A percentile compares a stretch with the other conserved stretches of the same genome.
phyloP scores from a whole-genome alignment of 1,140 invertebrate genomes.

The Hyphantria cunea region DNA sequence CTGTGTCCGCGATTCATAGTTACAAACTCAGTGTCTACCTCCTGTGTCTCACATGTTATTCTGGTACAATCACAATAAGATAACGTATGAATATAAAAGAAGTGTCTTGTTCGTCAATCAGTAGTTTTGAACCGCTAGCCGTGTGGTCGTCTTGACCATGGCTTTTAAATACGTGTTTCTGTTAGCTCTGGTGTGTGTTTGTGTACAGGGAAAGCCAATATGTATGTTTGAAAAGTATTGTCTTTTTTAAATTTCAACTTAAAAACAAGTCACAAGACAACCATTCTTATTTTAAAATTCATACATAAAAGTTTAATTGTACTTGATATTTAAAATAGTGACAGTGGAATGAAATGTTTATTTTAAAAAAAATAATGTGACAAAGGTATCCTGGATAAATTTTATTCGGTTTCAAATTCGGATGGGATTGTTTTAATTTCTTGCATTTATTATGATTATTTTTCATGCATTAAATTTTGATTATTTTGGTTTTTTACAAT shows the following conservation, averaged over 20 bases:
- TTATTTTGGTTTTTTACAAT: too few species aligned
- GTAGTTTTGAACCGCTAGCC: constrained; percentile 53
- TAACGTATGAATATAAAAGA: constrained; percentile 62
- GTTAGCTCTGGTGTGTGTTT: constrained; percentile 51
- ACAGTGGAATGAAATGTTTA: too few species aligned
- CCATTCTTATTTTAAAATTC: background rate
- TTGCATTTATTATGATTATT: too few species aligned
- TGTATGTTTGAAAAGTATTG: constrained; percentile 51
- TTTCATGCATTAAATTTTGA: too few species aligned
- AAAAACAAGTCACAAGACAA: background rate
- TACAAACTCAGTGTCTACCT: background rate
- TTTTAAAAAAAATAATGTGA: background rate
- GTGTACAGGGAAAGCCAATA: constrained; percentile 61
- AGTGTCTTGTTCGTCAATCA: constrained; percentile 43
- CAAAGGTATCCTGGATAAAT: background rate
- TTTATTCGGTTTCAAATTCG: too few species aligned
- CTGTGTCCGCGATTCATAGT: constrained; percentile 5
- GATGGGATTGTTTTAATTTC: too few species aligned
- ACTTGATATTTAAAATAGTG: too few species aligned
- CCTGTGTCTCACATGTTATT: constrained; percentile 21
- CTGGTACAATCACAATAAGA: constrained; percentile 35
- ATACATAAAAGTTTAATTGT: too few species aligned
- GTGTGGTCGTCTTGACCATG: constrained; percentile 66
- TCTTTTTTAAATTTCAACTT: background rate
- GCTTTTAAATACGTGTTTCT: constrained; percentile 63